Evolutionary conservation across 2,888 invertebrate species (phyloP), one percentile per base, ranked within the genome.

Genomic region (Lasioglossum marginatum): DNA sequence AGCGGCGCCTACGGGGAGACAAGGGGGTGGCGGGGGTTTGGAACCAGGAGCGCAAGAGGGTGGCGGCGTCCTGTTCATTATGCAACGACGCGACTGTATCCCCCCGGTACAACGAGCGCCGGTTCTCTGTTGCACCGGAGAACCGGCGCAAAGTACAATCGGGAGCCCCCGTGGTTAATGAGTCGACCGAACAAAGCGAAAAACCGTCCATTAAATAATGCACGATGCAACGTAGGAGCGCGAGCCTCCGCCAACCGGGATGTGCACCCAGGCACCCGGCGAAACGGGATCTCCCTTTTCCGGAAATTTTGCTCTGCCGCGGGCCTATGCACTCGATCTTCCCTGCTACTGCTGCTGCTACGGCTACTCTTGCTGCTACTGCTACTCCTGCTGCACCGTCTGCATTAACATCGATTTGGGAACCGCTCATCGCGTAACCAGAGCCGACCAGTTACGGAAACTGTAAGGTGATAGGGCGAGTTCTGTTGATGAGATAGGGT

Each of bases 191-290:
- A 93, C 93, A 94, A 94, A 94, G 94, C 93, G 94, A 94, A 94
- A 94, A 94, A 94, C 93, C 91, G 92, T 93, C 92, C 94, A 94
- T 94, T 94, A 94, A 94, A 94, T 94, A 94, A 94, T 94, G 93
- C 93, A 93, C 92, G 91, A 93, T 94, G 93, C 92, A 93, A 92
- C 89, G 92, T 88, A 91, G 85, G 88, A 73, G 79, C 78, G 73
- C 72, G 48, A 78, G 57, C n/a, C 57, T n/a, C 57, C 57, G 76
- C 85, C 79, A 12, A 66, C 80, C 72, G 84, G 82, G 83, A 82
- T 78, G 76, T 66, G 85, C 87, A 73, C 71, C 72, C 73, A 57
- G n/a, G 37, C 76, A 23, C 40, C 37, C 63, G 19, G 16, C 52
- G 80, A 77, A 80, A 81, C 83, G 79, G 84, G 78, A 84, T 84